Evolutionary conservation across 2,113 vertebrate genomes (phyloP), one percentile per base, ranked within the genome.

Genomic region (Phaethon lepturus): DNA sequence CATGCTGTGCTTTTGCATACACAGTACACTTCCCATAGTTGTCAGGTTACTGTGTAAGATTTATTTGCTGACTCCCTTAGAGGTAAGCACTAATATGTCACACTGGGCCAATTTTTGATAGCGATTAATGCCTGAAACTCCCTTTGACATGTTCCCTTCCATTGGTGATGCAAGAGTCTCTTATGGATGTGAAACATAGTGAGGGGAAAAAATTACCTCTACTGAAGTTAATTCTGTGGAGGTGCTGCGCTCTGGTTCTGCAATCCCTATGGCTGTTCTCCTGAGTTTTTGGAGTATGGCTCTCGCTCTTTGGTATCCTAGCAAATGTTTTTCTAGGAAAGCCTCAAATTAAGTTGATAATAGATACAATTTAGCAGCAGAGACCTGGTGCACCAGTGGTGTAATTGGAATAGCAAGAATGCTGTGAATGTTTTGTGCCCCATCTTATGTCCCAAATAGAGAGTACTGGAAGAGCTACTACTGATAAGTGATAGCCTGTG

Each of bases 31-130:
- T 86, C 73, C 40, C 40, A 7, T 23, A 52, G 58, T 17, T 93
- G 62, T 69, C 67, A 73, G 55, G 26, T 93, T 69, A 62, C 66
- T 1, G 2, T 35, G 28, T 24, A 73, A 73, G 67, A 62, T 86
- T 42, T 18, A 66, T 83, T 69, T 89, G 2, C 8, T 77, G 53
- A 3, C 53, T 91, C 8, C 53, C 45, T 62, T 80, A 49, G 90
- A 89, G 49, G 18, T 77, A 73, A 77, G 38, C 80, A 86, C 40
- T 47, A 38, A 4, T 84, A 73, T 91, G 91, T 95, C 59, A 56
- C 50, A 33, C 20, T n/a, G 60, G 17, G 20, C 29, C 72, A 66
- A 45, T 52, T 94, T 92, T 64, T 88, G 38, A 23, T 56, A 26
- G 49, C 2, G 3, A 35, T 86, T 68, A 88, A 68, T 2, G 2